These are phyloP conservation scores for Microchrysa polita DNA, from an alignment of 2,888 invertebrate genomes.

Conservation along the genomic window DNA sequence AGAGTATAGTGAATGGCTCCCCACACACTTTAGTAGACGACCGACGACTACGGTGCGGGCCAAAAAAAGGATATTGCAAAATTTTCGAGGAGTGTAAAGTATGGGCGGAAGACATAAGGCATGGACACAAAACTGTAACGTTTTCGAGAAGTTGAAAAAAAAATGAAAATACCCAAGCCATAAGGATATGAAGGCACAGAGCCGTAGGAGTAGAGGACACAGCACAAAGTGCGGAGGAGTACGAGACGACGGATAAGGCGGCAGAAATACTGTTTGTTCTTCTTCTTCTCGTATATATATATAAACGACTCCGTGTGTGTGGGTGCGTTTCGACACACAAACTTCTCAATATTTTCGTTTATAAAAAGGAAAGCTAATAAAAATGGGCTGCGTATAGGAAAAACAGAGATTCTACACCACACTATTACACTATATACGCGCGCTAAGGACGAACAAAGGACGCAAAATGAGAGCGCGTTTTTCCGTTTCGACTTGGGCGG, in stretches of 20 bases:
- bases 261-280: not conserved
- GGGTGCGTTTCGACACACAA: not conserved
- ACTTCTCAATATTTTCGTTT: conserved; percentile 14
- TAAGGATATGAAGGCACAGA: not conserved
- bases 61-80: conserved; percentile 41
- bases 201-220: not conserved
- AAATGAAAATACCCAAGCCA: not conserved
- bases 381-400: conserved; percentile 35
- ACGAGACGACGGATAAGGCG: not conserved
- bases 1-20: too few relatives aligned
- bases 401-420: conserved; percentile 19
- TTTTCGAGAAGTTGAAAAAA: not conserved
- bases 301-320: not conserved
- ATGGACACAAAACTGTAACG: not conserved
- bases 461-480: not conserved
- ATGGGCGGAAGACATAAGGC: not conserved
- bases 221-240: not conserved
- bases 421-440: conserved; percentile 28
- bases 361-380: conserved; percentile 23
- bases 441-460: conserved; percentile 34
- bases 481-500: not conserved
- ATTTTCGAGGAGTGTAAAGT: conserved; percentile 16
- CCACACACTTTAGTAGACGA: not conserved
- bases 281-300: too few relatives aligned
- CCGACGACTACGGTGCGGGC: too few relatives aligned